phyloP scores from a whole-genome alignment of 2,113 vertebrate species.

The Synodontis membranacea region DNA sequence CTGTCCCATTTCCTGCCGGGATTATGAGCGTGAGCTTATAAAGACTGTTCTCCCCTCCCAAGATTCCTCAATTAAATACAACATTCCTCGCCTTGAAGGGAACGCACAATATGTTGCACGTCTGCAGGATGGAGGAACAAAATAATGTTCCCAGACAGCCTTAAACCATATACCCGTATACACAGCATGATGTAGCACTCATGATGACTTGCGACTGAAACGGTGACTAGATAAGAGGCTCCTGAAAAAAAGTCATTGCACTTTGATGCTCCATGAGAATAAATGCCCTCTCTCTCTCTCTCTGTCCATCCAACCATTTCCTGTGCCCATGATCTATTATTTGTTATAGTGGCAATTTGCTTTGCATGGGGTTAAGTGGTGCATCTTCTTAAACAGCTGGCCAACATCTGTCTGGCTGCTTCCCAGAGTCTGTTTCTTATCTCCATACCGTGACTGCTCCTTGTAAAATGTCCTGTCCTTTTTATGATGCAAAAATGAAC shows the following conservation, averaged over 20 bases:
- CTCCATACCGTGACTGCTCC: background rate
- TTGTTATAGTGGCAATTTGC: background rate
- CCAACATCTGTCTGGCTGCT: constrained; percentile 17
- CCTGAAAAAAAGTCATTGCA: background rate
- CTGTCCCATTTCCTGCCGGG: constrained; percentile 33
- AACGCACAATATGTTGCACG: constrained; percentile 19
- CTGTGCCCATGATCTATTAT: background rate
- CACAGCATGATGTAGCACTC: background rate
- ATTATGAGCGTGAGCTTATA: constrained; percentile 29
- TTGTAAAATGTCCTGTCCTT: background rate
- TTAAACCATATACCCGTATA: background rate
- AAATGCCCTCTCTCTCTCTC: background rate
- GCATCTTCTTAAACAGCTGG: constrained; percentile 26
- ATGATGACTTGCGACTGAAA: too few species aligned
- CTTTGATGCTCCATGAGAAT: background rate
- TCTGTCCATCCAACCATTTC: background rate
- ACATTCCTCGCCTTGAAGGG: constrained; percentile 33
- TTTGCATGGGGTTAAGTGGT: constrained; percentile 13
- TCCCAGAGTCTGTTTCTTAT: background rate
- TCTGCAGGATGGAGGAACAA: constrained; percentile 1
- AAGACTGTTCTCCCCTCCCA: constrained; percentile 29
- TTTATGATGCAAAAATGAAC: background rate
- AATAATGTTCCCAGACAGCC: constrained; percentile 26
- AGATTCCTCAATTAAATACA: constrained; percentile 51
- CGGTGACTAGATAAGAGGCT: constrained; percentile 13